Evolutionary conservation across 2,888 invertebrate species (phyloP).

Genomic region (Drosophila vallismaia): DNA sequence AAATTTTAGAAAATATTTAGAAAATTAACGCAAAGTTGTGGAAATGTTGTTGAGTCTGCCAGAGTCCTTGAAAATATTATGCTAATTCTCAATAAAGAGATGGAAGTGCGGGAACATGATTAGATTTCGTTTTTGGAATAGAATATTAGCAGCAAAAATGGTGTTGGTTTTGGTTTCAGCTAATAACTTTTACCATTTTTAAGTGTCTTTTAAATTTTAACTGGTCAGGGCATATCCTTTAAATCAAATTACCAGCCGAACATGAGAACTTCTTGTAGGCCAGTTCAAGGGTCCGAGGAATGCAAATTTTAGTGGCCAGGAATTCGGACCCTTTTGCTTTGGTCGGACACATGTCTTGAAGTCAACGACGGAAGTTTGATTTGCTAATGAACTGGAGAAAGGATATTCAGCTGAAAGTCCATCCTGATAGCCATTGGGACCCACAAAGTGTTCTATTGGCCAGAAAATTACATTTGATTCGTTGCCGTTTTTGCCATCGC

Average conservation of each 20-base stretch:
- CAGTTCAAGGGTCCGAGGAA: conserved; percentile 45
- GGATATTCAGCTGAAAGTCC: conserved; percentile 49
- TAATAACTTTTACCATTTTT: not conserved
- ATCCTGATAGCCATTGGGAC: conserved; percentile 17
- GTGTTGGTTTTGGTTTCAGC: not conserved
- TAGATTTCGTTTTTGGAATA: conserved; percentile 28
- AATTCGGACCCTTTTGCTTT: conserved; percentile 41
- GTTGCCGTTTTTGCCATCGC: conserved; percentile 40
- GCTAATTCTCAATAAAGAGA: conserved; percentile 45
- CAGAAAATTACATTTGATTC: conserved; percentile 79
- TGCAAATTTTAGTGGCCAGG: conserved; percentile 60
- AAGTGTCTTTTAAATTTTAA: not conserved
- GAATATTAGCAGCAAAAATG: conserved; percentile 21
- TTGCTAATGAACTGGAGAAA: conserved; percentile 77
- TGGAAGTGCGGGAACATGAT: conserved; percentile 20
- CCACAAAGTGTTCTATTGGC: conserved; percentile 63
- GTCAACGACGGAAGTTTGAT: conserved; percentile 75
- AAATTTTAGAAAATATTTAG: conserved; percentile 75
- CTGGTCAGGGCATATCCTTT: conserved; percentile 40
- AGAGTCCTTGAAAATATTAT: conserved; percentile 65
- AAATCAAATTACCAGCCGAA: conserved; percentile 71
- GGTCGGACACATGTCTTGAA: conserved; percentile 58
- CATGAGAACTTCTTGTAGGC: conserved; percentile 52
- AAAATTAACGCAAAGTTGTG: conserved; percentile 79
- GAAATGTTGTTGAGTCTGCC: conserved; percentile 59